Conservation (phyloP, 2,797 vertebrate genomes). For the Tolypeutes matacus region DNA sequence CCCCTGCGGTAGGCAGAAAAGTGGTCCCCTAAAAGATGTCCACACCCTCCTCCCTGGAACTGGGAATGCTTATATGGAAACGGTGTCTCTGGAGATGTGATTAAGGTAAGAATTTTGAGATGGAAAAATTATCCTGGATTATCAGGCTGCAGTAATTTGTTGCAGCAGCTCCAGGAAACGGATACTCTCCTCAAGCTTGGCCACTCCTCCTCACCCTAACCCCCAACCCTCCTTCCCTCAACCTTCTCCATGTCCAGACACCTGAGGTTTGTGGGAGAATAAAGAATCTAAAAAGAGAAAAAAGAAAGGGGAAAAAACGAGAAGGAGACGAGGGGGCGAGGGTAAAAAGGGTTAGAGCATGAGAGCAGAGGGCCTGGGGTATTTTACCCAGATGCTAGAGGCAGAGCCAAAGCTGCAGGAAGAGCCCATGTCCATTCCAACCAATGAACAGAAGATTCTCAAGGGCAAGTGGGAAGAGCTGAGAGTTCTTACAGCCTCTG, state of each 20-base stretch:
- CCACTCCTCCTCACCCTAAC: not conserved
- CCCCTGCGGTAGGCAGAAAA: not conserved
- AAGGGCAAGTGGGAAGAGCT: not conserved
- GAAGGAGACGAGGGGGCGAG: not conserved
- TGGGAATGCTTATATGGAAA: not conserved
- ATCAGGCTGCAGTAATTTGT: not conserved
- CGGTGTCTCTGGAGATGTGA: not conserved
- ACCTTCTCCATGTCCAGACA: not conserved
- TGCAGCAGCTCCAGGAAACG: not conserved
- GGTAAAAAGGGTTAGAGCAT: not conserved
- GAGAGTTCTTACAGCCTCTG: not conserved
- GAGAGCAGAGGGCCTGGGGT: not conserved
- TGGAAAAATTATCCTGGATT: not conserved
- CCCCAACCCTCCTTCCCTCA: not conserved
- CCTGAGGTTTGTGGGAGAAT: not conserved
- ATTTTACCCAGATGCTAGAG: not conserved
- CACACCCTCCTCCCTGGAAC: not conserved
- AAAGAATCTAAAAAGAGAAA: not conserved
- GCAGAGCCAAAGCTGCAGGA: not conserved
- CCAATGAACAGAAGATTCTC: not conserved
- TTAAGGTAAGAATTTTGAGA: not conserved
- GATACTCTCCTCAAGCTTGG: not conserved
- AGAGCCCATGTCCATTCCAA: not conserved
- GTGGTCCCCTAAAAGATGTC: not conserved
- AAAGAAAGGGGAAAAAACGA: not conserved